Evolutionary conservation across 2,888 invertebrate genomes (phyloP).

Genomic region (Clusia tigrina): DNA sequence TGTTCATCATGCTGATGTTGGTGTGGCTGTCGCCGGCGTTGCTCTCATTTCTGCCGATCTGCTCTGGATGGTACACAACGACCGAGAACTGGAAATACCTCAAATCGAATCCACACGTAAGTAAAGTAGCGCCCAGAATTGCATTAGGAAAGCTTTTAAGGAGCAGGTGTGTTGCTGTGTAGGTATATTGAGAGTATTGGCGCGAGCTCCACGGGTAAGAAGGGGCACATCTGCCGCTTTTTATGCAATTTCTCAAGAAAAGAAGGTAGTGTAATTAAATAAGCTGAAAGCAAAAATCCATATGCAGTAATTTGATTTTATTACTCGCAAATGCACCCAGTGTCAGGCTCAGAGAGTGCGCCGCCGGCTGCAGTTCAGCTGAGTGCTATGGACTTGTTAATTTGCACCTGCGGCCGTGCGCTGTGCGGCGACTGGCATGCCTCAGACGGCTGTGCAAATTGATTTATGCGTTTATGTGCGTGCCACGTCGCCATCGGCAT

Average conservation of each 20-base stretch:
- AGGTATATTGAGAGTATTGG: no score
- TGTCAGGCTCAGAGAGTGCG: no score
- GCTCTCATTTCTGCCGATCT: constrained; percentile 93
- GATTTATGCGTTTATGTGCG: constrained; percentile 34
- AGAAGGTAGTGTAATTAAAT: no score
- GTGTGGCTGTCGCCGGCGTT: constrained; percentile 93
- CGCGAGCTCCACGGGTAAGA: no score
- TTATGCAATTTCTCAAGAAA: not conserved
- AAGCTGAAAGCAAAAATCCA: no score
- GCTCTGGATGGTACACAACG: constrained; percentile 95
- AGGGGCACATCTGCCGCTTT: no score
- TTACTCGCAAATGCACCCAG: no score
- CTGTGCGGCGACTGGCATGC: not conserved
- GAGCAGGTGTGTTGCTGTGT: no score
- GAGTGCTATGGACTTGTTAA: no score
- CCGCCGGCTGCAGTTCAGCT: no score
- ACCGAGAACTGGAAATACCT: constrained; percentile 77
- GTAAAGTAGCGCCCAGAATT: constrained; percentile 60
- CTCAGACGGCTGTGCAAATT: constrained; percentile 31
- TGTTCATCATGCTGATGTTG: constrained; percentile 81
- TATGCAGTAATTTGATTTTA: no score
- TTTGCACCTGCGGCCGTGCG: not conserved
- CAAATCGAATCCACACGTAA: constrained; percentile 72
- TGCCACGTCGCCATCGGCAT: not conserved
- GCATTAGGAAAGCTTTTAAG: not conserved